phyloP scores from a whole-genome alignment of 2,888 invertebrate species.

The Pammene fasciana region DNA sequence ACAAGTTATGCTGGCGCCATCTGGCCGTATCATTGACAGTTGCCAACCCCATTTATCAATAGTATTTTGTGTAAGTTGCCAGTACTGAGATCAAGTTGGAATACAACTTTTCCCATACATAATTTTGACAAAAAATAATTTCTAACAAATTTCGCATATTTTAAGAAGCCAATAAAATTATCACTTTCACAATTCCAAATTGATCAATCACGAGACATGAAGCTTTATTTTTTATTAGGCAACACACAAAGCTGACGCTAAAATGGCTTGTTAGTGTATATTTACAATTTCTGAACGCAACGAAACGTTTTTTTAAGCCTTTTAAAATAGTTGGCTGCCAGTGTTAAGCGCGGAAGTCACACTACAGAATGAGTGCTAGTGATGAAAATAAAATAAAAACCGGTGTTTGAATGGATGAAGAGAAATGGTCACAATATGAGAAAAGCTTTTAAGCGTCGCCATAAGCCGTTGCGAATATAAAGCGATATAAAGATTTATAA shows the following conservation, averaged over 20 bases:
- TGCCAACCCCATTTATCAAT: background rate
- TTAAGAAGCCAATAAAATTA: slow-evolving; percentile 70
- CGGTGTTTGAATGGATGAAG: slow-evolving; percentile 47
- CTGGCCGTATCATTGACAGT: too few species aligned
- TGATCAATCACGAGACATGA: slow-evolving; percentile 73
- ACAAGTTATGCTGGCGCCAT: too few species aligned
- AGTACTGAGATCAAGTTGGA: slow-evolving; percentile 79
- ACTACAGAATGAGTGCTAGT: slow-evolving; percentile 42
- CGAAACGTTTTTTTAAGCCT: slow-evolving; percentile 46
- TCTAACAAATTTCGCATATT: slow-evolving; percentile 48
- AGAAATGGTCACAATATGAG: slow-evolving; percentile 66
- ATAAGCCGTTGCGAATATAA: slow-evolving; percentile 62
- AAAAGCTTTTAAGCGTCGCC: slow-evolving; percentile 75
- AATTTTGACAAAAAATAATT: slow-evolving; percentile 35
- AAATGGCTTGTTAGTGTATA: slow-evolving; percentile 82
- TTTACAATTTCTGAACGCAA: slow-evolving; percentile 60
- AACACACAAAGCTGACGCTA: slow-evolving; percentile 73
- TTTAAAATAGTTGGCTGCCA: slow-evolving; percentile 27
- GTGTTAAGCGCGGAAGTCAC: slow-evolving; percentile 28
- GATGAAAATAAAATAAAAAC: slow-evolving; percentile 41
- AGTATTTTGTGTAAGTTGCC: slow-evolving; percentile 63
- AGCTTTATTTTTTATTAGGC: slow-evolving; percentile 62
- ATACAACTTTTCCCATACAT: slow-evolving; percentile 54
- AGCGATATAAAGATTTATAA: slow-evolving; percentile 48
- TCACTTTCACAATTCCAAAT: slow-evolving; percentile 79